phyloP scores from a whole-genome alignment of 2,113 vertebrate species.

The Bubo scandiacus region DNA sequence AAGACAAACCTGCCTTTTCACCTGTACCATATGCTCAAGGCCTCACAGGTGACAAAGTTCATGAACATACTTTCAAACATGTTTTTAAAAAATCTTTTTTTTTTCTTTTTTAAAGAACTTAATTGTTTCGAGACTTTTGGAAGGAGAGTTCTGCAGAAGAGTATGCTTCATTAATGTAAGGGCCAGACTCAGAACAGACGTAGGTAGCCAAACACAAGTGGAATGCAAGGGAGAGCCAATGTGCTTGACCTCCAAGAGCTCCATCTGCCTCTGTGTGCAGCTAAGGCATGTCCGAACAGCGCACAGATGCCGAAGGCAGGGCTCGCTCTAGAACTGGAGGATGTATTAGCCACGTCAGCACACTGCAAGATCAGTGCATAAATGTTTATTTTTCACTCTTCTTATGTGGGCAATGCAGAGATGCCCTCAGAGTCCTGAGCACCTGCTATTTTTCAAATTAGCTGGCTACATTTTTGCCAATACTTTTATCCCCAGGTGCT shows the following conservation, averaged over 20 bases:
- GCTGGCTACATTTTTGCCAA: background rate
- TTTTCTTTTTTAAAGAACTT: background rate
- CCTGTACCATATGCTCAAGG: background rate
- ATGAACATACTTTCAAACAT: background rate
- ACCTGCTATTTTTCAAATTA: background rate
- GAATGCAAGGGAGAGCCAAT: background rate
- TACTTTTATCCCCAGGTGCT: accelerated
- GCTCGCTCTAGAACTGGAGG: background rate
- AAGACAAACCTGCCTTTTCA: background rate
- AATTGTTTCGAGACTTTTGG: background rate
- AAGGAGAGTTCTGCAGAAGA: background rate
- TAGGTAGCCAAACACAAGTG: background rate
- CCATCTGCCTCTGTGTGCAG: background rate
- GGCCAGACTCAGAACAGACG: background rate
- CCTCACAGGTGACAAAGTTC: background rate
- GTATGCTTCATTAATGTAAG: background rate
- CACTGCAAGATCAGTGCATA: background rate
- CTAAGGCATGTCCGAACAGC: background rate
- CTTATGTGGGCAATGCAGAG: accelerated
- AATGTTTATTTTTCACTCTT: background rate
- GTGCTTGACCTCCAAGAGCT: background rate
- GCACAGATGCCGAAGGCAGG: background rate
- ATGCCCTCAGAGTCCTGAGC: background rate
- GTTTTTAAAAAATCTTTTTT: background rate
- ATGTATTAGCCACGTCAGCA: background rate